Evolutionary conservation across 2,113 vertebrate species (phyloP).

Genomic region (Corythornis vintsioides): DNA sequence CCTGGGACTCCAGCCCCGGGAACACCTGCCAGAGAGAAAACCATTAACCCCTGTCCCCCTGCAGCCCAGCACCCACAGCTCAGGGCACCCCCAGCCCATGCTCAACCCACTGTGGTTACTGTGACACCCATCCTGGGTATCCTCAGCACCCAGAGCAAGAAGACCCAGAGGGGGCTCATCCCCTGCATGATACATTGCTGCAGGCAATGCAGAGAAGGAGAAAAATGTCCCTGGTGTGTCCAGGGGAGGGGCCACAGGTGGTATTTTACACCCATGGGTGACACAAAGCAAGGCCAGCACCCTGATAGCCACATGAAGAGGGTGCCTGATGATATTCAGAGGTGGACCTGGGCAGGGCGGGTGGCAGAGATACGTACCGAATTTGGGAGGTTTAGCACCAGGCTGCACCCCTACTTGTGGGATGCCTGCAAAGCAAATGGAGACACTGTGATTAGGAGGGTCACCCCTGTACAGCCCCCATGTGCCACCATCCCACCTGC

Average conservation of each 20-base stretch:
- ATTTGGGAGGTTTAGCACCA: conserved; percentile 76
- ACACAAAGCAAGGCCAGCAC: not conserved
- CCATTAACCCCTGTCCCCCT: not conserved
- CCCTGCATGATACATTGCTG: not conserved
- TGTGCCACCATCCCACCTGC: accelerated
- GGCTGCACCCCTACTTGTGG: conserved; percentile 67
- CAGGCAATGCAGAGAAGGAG: not conserved
- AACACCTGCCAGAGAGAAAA: conserved; percentile 23
- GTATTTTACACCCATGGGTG: not conserved
- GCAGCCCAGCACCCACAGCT: accelerated
- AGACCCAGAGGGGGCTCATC: not conserved
- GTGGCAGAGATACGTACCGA: conserved; percentile 41
- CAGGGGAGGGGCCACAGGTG: not conserved
- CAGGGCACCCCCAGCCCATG: not conserved
- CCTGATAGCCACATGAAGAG: accelerated
- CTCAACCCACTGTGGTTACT: not conserved
- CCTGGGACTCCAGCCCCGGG: conserved; percentile 53
- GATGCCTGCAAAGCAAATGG: conserved; percentile 53
- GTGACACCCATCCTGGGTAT: not conserved
- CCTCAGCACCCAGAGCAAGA: not conserved
- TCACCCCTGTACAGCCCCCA: not conserved
- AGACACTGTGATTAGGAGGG: accelerated
- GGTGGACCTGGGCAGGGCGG: not conserved
- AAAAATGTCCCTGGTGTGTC: not conserved
- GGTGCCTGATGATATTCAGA: accelerated